Conservation (phyloP, 1,140 invertebrate genomes). For the Drosophila triauraria region DNA sequence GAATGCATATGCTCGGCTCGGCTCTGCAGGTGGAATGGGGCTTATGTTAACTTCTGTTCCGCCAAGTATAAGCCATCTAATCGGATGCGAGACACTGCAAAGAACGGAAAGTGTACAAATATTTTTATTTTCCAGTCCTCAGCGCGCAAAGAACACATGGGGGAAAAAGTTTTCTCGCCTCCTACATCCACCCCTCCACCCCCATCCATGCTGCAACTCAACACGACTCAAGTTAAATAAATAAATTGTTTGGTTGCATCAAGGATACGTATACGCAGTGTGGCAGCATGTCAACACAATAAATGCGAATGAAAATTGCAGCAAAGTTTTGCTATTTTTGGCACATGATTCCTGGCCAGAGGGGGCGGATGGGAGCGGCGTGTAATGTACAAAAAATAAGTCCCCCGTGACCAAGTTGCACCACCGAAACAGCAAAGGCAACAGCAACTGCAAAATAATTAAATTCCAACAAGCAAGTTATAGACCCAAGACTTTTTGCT, state of each 20-base stretch:
- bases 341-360: slow-evolving; percentile 46
- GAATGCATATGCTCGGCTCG: slow-evolving; percentile 53
- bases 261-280: slow-evolving; percentile 57
- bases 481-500: slow-evolving; percentile 63
- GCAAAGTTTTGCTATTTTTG: slow-evolving; percentile 60
- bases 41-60: slow-evolving; percentile 1
- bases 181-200: not conserved
- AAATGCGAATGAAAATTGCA: slow-evolving; percentile 64
- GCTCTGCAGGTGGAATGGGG: slow-evolving; percentile 20
- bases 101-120: slow-evolving; percentile 47
- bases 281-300: slow-evolving; percentile 67
- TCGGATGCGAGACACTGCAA: slow-evolving; percentile 21
- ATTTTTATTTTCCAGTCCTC: slow-evolving; percentile 37
- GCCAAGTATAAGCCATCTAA: slow-evolving; percentile 10
- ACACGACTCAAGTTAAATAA: slow-evolving; percentile 54
- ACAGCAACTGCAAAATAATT: slow-evolving; percentile 75
- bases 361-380: slow-evolving; percentile 7
- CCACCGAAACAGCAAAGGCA: slow-evolving; percentile 27
- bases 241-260: slow-evolving; percentile 62
- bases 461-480: slow-evolving; percentile 73
- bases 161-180: slow-evolving; percentile 36
- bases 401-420: slow-evolving; percentile 65
- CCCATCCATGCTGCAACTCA: slow-evolving; percentile 22
- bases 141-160: slow-evolving; percentile 27
- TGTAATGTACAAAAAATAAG: slow-evolving; percentile 79